These are phyloP conservation scores for Thaumatotibia leucotreta DNA, from an alignment of 1,140 invertebrate species.

Conservation along the genomic window DNA sequence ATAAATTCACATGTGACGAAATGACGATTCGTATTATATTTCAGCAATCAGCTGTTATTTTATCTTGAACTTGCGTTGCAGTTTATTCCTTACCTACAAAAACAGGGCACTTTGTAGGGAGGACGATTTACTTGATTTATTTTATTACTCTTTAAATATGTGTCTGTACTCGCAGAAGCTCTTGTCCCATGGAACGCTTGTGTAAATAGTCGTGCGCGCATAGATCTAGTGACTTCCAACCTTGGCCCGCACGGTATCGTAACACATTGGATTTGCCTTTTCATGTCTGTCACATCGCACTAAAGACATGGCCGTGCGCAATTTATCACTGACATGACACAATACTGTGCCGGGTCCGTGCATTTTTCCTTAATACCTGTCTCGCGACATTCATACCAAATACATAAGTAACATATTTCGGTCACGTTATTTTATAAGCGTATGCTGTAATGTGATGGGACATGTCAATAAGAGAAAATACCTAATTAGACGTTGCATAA, in stretches of 20 bases:
- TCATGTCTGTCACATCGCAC: slow-evolving; percentile 11
- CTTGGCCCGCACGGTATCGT: slow-evolving; percentile 2
- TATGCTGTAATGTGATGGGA: not conserved
- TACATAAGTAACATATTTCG: not conserved
- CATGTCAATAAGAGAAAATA: not conserved
- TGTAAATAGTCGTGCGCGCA: not conserved
- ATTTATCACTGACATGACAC: slow-evolving; percentile 14
- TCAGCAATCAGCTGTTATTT: too few species aligned
- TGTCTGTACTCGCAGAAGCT: not conserved
- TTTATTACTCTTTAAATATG: too few species aligned
- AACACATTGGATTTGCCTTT: slow-evolving; percentile 11
- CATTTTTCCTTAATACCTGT: slow-evolving; percentile 8
- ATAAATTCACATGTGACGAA: too few species aligned
- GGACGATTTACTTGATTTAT: too few species aligned
- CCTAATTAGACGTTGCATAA: not conserved
- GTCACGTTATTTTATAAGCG: not conserved
- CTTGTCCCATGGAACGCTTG: not conserved
- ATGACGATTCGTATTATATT: too few species aligned
- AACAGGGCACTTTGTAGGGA: too few species aligned
- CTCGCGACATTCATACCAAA: not conserved
- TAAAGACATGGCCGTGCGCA: slow-evolving; percentile 10
- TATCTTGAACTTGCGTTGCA: too few species aligned
- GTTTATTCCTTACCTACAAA: too few species aligned
- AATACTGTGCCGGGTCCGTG: not conserved
- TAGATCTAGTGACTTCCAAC: not conserved